Base-by-base conservation (phyloP, 1,140 invertebrate genomes). In the Drosophila baimaii region DNA sequence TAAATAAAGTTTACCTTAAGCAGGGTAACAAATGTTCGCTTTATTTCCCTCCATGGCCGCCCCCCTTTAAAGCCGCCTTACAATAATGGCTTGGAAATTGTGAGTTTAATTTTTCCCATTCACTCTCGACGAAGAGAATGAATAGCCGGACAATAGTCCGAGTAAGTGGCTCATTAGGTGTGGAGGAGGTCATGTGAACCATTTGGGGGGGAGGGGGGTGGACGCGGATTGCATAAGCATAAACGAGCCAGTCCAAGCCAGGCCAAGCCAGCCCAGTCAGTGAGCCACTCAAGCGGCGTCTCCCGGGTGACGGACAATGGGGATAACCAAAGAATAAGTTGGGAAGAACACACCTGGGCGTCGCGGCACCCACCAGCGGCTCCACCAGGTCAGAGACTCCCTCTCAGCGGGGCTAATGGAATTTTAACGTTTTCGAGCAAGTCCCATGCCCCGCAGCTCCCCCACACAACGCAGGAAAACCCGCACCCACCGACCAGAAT, bases 371-470 rank as follows among this genome's bases (percentile, higher is more conserved):
- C 31, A 33, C 1, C 25, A 17, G 5, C n/a, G 31, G 8, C 21
- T 35, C 51, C 51, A 6, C 2, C 29, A 19, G 51, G 51, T 54
- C 51, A 54, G 33, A 35, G 51, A 35, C 51, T 35, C 19, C 49
- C 31, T 63, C 66, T 66, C 58, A 47, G 47, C 58, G 27, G 51
- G 62, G 65, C 81, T 90, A 90, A 90, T 90, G 89, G 88, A 88
- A 90, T 88, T 90, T 90, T 70, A 84, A 84, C 81, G 75, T 88
- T 66, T 27, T 2, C 25, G n/a, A 49, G n/a, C 27, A 27, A 27
- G 15, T 47, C 21, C 13, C 13, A 5, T 1, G 43, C n/a, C 35
- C 56, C 41, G 29, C 33, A 59, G 3, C 8, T n/a, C 43, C 33
- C 3, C 39, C 5, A 9, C 41, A 29, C 21, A 37, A 27, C 43